A percentile compares a stretch with the other conserved stretches of the same genome.
Conservation (phyloP, 2,797 vertebrate species). For the Microctenopoma lineatum region DNA sequence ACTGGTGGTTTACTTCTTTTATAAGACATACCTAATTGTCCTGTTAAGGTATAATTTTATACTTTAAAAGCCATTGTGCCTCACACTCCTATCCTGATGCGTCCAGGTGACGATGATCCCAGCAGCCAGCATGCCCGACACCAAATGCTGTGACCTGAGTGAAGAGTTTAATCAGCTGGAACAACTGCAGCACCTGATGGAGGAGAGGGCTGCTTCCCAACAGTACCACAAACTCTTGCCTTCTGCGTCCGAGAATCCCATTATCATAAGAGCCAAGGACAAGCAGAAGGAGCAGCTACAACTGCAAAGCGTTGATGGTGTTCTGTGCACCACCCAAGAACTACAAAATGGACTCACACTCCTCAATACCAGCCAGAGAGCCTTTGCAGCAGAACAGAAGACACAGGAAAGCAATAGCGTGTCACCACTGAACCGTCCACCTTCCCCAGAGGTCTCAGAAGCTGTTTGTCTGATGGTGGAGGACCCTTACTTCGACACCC, state of each 20-base stretch:
- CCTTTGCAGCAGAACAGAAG: conserved; percentile 1
- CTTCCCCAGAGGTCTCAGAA: conserved; percentile 8
- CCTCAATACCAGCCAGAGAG: background rate
- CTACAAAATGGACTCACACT: conserved; percentile 6
- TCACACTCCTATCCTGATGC: background rate
- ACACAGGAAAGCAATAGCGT: background rate
- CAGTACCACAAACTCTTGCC: background rate
- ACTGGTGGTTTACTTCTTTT: too few species aligned
- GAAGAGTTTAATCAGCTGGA: conserved; percentile 40
- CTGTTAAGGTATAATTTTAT: background rate
- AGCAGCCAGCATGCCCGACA: conserved; percentile 7
- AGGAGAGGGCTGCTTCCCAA: conserved; percentile 13
- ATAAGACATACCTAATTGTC: too few species aligned
- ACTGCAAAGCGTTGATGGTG: background rate
- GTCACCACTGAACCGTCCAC: background rate
- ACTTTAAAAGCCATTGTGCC: conserved; percentile 5
- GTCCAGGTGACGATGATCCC: conserved; percentile 51
- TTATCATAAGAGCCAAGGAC: background rate
- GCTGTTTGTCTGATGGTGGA: conserved; percentile 78
- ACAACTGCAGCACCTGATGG: conserved; percentile 20
- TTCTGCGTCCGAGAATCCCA: conserved; percentile 26
- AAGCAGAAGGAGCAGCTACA: conserved; percentile 26
- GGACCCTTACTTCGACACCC: conserved; percentile 83
- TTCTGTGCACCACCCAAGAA: background rate
- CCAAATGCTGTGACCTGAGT: conserved; percentile 41